A percentile compares a stretch with the other conserved stretches of the same genome.
Evolutionary conservation across 2,888 invertebrate species (phyloP).

Genomic region (Leuctra nigra): DNA sequence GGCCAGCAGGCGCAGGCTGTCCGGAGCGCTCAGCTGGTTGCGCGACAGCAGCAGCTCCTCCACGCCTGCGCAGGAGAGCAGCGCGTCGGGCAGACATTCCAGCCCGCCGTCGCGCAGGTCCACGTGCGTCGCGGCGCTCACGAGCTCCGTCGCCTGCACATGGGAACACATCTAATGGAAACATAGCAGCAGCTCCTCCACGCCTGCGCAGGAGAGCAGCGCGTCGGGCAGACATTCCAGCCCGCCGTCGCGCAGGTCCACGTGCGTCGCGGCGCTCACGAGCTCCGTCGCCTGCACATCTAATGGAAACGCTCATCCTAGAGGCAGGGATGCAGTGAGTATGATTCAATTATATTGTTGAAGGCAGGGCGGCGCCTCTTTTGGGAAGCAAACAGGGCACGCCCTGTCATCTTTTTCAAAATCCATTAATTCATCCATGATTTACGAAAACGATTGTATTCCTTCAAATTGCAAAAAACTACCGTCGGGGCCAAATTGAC

Average conservation of each 20-base stretch:
- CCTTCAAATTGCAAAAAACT: too few species aligned
- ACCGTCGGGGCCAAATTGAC: too few species aligned
- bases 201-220: conserved; percentile 34
- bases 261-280: conserved; percentile 34
- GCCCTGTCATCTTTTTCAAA: too few species aligned
- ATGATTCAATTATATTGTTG: too few species aligned
- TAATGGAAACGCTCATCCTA: too few species aligned
- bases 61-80: conserved; percentile 35
- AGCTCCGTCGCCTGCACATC: conserved; percentile 34
- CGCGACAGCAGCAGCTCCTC: conserved; percentile 39
- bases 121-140: conserved; percentile 35
- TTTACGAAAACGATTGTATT: too few species aligned
- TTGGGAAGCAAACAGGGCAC: too few species aligned
- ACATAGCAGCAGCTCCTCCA: conserved; percentile 41
- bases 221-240: conserved; percentile 39
- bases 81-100: conserved; percentile 37
- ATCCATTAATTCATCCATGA: too few species aligned
- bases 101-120: conserved; percentile 41
- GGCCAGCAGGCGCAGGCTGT: conserved; percentile 26
- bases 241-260: conserved; percentile 41
- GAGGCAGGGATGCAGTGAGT: too few species aligned
- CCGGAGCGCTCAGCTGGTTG: conserved; percentile 37
- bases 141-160: conserved; percentile 34
- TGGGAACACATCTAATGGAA: too few species aligned
- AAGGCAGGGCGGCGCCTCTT: too few species aligned